These are phyloP conservation scores for Cephonodes hylas DNA, from an alignment of 2,888 invertebrate species.

Conservation along the genomic window DNA sequence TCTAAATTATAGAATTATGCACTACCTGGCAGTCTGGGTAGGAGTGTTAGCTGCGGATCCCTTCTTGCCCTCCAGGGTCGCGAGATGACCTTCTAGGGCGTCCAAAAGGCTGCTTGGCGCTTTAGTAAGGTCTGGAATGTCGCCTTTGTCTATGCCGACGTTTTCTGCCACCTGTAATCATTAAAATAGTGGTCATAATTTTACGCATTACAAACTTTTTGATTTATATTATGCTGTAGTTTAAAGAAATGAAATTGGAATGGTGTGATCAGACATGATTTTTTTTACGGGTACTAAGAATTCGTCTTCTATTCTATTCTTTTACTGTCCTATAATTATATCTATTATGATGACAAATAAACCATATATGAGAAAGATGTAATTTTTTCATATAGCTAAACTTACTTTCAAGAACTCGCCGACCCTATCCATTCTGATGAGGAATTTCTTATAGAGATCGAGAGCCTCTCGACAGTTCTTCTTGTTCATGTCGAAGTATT, in stretches of 20 bases:
- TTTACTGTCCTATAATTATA: no score
- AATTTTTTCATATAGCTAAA: no score
- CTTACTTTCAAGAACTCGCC: slow-evolving; percentile 96
- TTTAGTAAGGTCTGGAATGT: slow-evolving; percentile 98
- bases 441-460: slow-evolving; percentile 99
- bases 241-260: no score
- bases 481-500: slow-evolving; percentile 99
- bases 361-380: no score
- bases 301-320: no score
- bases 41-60: slow-evolving; percentile 92
- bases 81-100: slow-evolving; percentile 97
- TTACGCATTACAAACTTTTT: no score
- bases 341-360: no score
- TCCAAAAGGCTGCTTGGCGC: slow-evolving; percentile 98
- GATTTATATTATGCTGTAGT: no score
- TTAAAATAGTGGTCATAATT: neutral
- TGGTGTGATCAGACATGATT: no score
- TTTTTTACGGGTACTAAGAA: no score
- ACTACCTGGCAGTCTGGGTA: slow-evolving; percentile 90
- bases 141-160: slow-evolving; percentile 98
- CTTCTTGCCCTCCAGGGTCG: slow-evolving; percentile 95
- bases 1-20: neutral
- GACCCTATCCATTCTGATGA: slow-evolving; percentile 98
- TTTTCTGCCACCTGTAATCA: slow-evolving; percentile 82
- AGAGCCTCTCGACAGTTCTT: slow-evolving; percentile 98